phyloP scores from a whole-genome alignment of 2,888 invertebrate species.

The Pheosia tremula region DNA sequence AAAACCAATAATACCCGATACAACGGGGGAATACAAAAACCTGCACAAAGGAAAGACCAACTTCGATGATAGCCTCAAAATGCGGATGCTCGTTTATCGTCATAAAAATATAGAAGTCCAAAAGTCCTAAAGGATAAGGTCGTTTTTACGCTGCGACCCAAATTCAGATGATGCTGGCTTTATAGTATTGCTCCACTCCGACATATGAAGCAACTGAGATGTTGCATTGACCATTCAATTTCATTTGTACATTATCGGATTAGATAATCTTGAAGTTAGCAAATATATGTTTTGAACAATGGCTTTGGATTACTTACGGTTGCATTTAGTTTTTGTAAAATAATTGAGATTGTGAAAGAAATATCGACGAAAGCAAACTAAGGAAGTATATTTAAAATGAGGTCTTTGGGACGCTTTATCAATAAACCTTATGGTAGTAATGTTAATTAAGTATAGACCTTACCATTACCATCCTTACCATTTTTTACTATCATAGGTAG shows the following conservation, averaged over 20 bases:
- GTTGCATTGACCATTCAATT: constrained; percentile 3
- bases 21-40: neutral
- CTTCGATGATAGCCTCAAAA: neutral
- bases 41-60: neutral
- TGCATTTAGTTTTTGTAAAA: neutral
- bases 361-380: neutral
- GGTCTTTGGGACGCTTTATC: too few relatives aligned
- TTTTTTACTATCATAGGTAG: too few relatives aligned
- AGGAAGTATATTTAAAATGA: too few relatives aligned
- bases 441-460: too few relatives aligned
- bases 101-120: neutral
- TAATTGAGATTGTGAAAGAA: neutral
- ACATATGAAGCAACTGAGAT: constrained; percentile 5
- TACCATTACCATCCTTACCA: too few relatives aligned
- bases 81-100: neutral
- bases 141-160: too few relatives aligned
- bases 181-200: neutral
- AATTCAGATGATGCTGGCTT: too few relatives aligned
- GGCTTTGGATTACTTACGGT: neutral
- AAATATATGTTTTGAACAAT: neutral
- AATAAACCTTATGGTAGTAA: too few relatives aligned
- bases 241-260: constrained; percentile 4
- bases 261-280: neutral
- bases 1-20: constrained; percentile 2
- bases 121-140: too few relatives aligned